Conservation (phyloP, 2,888 invertebrate species). For the Drosophila ustulata region DNA sequence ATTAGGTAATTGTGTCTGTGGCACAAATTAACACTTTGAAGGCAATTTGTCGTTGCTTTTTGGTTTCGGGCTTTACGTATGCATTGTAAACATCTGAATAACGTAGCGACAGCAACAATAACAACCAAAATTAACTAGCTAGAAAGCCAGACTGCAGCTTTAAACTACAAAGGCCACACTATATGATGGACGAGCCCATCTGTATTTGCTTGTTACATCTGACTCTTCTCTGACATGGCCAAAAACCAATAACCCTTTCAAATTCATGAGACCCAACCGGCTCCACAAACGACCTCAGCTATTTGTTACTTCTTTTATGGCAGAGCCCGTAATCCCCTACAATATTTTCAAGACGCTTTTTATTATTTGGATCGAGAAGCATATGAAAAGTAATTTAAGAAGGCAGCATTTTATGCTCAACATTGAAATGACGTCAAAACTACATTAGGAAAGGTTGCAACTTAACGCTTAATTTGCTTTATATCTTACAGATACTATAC, state of each 20-base stretch:
- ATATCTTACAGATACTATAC: background rate
- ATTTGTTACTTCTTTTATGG: background rate
- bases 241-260: constrained; percentile 11
- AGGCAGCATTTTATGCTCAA: background rate
- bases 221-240: constrained; percentile 6
- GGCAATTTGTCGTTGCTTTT: constrained; percentile 70
- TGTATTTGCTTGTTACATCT: constrained; percentile 15
- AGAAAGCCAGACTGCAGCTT: constrained; percentile 34
- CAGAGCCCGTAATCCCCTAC: background rate
- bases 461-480: background rate
- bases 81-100: constrained; percentile 5
- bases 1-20: constrained; percentile 79
- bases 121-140: constrained; percentile 22
- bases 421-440: background rate
- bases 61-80: constrained; percentile 38
- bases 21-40: constrained; percentile 76
- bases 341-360: background rate
- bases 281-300: constrained; percentile 5
- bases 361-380: background rate
- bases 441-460: background rate
- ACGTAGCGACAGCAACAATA: constrained; percentile 8
- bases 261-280: constrained; percentile 1
- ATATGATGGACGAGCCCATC: constrained; percentile 23
- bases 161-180: constrained; percentile 36
- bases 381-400: background rate